Percentiles rank a stretch among this genome's conserved stretches.
phyloP scores from a whole-genome alignment of 2,113 vertebrate genomes.

The Phoenicopterus ruber region DNA sequence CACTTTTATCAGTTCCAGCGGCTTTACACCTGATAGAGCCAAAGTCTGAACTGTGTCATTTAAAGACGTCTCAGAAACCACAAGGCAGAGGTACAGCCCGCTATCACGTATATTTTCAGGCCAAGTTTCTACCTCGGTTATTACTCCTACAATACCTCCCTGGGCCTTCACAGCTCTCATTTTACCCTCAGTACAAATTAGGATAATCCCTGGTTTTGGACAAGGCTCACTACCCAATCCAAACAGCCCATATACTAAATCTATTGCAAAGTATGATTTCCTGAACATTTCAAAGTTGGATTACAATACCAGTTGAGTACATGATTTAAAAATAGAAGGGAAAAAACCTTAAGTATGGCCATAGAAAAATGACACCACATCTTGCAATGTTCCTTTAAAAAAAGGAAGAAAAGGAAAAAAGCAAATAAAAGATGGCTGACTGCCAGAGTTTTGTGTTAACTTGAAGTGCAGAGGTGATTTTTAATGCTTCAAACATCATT shows the following conservation, averaged over 20 bases:
- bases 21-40: background rate
- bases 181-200: slow-evolving; percentile 42
- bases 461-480: slow-evolving; percentile 76
- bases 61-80: background rate
- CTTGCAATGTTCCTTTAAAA: slow-evolving; percentile 42
- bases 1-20: slow-evolving; percentile 23
- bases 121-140: background rate
- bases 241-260: slow-evolving; percentile 10
- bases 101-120: background rate
- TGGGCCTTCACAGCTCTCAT: background rate
- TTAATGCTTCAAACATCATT: slow-evolving; percentile 75
- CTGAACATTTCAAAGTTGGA: slow-evolving; percentile 21
- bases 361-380: slow-evolving; percentile 40
- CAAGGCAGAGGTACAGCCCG: background rate
- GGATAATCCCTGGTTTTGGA: slow-evolving; percentile 38
- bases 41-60: background rate
- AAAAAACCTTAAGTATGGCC: background rate
- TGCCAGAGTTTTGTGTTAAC: slow-evolving; percentile 73
- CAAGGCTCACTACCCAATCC: background rate
- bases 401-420: background rate
- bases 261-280: background rate
- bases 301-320: background rate
- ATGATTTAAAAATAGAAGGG: slow-evolving; percentile 28
- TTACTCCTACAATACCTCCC: background rate
- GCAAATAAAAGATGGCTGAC: slow-evolving; percentile 62